These are phyloP conservation scores for Crocallis elinguaria DNA, from an alignment of 2,888 invertebrate species.

Conservation along the genomic window DNA sequence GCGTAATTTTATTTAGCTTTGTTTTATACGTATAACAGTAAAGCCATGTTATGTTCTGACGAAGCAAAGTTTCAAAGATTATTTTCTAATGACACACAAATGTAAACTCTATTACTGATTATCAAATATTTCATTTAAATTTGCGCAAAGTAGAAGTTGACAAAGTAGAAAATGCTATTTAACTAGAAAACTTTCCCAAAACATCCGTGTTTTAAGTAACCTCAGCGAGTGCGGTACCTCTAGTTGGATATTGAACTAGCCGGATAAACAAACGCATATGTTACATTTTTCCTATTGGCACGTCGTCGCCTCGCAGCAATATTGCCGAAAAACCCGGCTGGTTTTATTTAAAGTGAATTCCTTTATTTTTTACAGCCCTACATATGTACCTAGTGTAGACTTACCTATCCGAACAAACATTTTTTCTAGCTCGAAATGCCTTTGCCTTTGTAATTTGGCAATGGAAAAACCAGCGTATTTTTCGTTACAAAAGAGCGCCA, in stretches of 20 bases:
- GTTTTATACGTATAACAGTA: too few relatives aligned
- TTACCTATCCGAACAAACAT: conserved; percentile 29
- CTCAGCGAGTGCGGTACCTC: conserved; percentile 1
- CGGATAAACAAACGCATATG: conserved; percentile 32
- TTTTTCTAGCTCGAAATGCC: conserved; percentile 31
- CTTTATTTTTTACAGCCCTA: conserved; percentile 24
- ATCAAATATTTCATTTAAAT: too few relatives aligned
- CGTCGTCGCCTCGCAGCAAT: conserved; percentile 32
- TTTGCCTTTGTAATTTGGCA: conserved; percentile 22
- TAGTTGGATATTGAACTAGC: conserved; percentile 30
- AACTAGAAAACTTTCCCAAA: background rate
- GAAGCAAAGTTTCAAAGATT: too few relatives aligned
- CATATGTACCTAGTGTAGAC: conserved; percentile 20
- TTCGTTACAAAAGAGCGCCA: conserved; percentile 24
- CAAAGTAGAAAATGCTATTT: too few relatives aligned
- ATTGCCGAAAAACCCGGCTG: conserved; percentile 30
- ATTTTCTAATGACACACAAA: too few relatives aligned
- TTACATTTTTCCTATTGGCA: conserved; percentile 33
- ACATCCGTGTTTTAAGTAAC: background rate
- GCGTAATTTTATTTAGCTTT: too few relatives aligned
- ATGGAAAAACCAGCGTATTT: conserved; percentile 19
- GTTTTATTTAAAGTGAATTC: conserved; percentile 37
- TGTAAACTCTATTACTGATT: too few relatives aligned
- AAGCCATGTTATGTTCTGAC: too few relatives aligned
- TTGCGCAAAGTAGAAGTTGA: too few relatives aligned